Evolutionary conservation across 2,113 vertebrate genomes (phyloP).

Genomic region (Corvus cornix): DNA sequence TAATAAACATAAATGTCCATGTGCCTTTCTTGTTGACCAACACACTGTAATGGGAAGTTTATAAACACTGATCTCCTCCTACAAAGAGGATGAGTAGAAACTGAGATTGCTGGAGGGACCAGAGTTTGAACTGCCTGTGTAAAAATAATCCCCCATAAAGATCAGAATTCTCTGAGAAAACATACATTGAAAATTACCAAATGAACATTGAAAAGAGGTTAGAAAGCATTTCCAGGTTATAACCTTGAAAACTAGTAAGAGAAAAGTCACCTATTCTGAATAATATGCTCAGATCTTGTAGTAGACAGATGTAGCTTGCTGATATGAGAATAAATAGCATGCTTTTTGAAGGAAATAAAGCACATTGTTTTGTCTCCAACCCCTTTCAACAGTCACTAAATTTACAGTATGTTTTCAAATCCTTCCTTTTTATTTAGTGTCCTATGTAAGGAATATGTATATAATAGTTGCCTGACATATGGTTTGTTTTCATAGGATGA

Average conservation of each 20-base stretch:
- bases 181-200: background rate
- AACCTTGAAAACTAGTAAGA: background rate
- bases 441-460: background rate
- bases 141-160: background rate
- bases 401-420: background rate
- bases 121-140: background rate
- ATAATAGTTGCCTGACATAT: background rate
- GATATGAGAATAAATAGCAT: background rate
- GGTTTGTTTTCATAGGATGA: background rate
- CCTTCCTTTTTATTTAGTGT: background rate
- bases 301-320: background rate
- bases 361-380: background rate
- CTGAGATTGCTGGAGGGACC: background rate
- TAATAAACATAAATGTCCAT: conserved; percentile 53
- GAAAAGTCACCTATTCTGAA: background rate
- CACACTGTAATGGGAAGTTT: background rate
- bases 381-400: background rate
- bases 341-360: background rate
- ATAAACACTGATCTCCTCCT: background rate
- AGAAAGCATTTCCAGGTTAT: background rate
- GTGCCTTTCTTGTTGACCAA: conserved; percentile 15
- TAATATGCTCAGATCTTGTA: background rate
- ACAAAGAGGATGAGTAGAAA: background rate
- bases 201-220: background rate
- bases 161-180: background rate